Evolutionary conservation across 2,113 vertebrate species (phyloP), one percentile per base, ranked within the genome.

Genomic region (Candoia aspera): DNA sequence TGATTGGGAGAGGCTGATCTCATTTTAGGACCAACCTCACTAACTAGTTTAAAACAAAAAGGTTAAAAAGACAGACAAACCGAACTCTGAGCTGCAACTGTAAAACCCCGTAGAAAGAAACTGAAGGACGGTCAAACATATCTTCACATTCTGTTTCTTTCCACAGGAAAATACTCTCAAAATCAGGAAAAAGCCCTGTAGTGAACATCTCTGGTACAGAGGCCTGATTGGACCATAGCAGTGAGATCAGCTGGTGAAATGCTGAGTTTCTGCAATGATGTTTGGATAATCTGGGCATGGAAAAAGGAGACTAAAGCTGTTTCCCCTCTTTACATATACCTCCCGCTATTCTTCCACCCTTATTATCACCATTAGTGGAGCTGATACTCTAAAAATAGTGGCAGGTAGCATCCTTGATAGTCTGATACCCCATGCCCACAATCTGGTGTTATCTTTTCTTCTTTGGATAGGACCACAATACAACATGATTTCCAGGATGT

Each of bases 121-220:
- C 8, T 26, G 37, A 33, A n/a, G 73, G 12, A 29, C 58, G 9
- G 3, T 46, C 33, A 23, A 62, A 12, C 8, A 13, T 2, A 26
- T 23, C 17, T 59, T 37, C 15, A 59, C 53, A 54, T 88, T 58
- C 33, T 55, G 55, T 54, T 46, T 84, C 46, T 62, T 64, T 58
- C 79, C 12, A 89, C 58, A 92, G 91, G n/a, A 92, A 92, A 84
- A 58, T 53, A 29, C 29, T 88, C 6, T 92, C 91, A 8, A 92
- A 92, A 58, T 84, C 91, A 13, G 91, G 87, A 3, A 92, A 85
- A 84, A 42, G 73, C 9, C 60, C 87, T 0, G 91, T 64, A 17
- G 91, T 89, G n/a, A 92, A 89, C 26, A 59, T 92, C 33, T 92
- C 91, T 12, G 79, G 91, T 33, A 62, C 62, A 23, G 91, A 89